Evolutionary conservation across 1,140 invertebrate genomes (phyloP).

Genomic region (Bombus soroeensis): DNA sequence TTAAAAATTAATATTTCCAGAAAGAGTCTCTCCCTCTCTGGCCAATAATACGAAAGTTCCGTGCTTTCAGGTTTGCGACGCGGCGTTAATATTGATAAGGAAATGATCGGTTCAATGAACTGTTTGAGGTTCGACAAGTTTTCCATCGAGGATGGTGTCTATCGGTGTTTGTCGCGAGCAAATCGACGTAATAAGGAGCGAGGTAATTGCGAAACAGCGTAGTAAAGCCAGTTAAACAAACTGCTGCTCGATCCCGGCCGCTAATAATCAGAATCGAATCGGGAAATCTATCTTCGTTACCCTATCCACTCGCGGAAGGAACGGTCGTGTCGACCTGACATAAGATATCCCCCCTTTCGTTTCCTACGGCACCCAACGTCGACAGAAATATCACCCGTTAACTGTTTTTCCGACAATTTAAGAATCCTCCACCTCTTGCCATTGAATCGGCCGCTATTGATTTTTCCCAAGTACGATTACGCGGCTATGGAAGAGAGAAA

Average conservation of each 20-base stretch:
- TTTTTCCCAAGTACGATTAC: constrained; percentile 61
- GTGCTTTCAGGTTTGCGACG: not conserved
- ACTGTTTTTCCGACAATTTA: constrained; percentile 59
- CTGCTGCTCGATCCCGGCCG: not conserved
- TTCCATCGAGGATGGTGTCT: not conserved
- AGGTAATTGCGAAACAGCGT: constrained; percentile 33
- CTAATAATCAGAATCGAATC: constrained; percentile 54
- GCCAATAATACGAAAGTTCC: not conserved
- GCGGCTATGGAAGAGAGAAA: constrained; percentile 26
- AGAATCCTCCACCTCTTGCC: constrained; percentile 11
- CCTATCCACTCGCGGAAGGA: constrained; percentile 17
- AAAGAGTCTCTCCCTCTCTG: no score
- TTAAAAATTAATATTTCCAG: constrained; percentile 1
- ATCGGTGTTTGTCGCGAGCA: constrained; percentile 2
- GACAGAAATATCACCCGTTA: constrained; percentile 60
- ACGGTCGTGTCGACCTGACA: constrained; percentile 21
- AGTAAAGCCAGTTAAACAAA: constrained; percentile 58
- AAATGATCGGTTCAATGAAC: not conserved
- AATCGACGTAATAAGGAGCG: not conserved
- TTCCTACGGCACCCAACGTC: not conserved
- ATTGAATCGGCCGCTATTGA: constrained; percentile 52
- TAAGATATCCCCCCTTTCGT: constrained; percentile 6
- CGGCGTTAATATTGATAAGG: constrained; percentile 23
- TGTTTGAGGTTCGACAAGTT: not conserved
- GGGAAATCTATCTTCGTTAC: constrained; percentile 54